Percentiles rank a stretch among this genome's conserved stretches.
Evolutionary conservation across 2,888 invertebrate genomes (phyloP).

Genomic region (Agrilus biguttatus): DNA sequence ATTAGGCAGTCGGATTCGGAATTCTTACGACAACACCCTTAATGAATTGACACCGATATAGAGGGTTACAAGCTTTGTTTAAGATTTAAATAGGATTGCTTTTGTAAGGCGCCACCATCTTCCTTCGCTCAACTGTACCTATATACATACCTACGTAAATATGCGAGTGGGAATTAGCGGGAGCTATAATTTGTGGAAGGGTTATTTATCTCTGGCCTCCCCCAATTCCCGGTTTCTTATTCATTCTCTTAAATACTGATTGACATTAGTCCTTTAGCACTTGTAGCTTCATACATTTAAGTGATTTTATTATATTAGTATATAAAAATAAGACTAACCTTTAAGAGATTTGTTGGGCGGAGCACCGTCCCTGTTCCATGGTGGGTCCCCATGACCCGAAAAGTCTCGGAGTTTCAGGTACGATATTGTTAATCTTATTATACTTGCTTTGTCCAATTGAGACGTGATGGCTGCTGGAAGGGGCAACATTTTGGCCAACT

Average conservation of each 20-base stretch:
- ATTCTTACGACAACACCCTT: slow-evolving; percentile 26
- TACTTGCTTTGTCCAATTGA: slow-evolving; percentile 90
- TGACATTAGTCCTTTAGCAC: no score
- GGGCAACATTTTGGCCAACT: slow-evolving; percentile 88
- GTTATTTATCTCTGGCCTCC: no score
- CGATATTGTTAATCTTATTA: slow-evolving; percentile 90
- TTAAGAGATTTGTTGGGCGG: slow-evolving; percentile 67
- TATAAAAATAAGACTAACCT: slow-evolving; percentile 40
- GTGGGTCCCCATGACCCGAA: slow-evolving; percentile 90
- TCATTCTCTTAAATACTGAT: no score
- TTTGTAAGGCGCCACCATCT: no score
- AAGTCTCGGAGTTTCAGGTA: slow-evolving; percentile 91
- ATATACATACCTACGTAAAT: no score
- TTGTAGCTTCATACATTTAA: no score
- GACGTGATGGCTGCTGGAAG: slow-evolving; percentile 83
- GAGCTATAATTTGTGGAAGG: no score
- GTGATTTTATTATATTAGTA: no score
- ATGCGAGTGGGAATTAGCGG: no score
- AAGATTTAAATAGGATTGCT: slow-evolving; percentile 24
- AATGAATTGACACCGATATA: slow-evolving; percentile 33
- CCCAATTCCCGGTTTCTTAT: no score
- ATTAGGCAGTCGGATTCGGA: slow-evolving; percentile 27
- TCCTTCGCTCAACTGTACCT: no score
- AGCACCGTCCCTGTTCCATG: slow-evolving; percentile 78
- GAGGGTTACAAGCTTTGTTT: slow-evolving; percentile 24